phyloP scores from a whole-genome alignment of 2,888 invertebrate genomes.

The Dilophus febrilis region DNA sequence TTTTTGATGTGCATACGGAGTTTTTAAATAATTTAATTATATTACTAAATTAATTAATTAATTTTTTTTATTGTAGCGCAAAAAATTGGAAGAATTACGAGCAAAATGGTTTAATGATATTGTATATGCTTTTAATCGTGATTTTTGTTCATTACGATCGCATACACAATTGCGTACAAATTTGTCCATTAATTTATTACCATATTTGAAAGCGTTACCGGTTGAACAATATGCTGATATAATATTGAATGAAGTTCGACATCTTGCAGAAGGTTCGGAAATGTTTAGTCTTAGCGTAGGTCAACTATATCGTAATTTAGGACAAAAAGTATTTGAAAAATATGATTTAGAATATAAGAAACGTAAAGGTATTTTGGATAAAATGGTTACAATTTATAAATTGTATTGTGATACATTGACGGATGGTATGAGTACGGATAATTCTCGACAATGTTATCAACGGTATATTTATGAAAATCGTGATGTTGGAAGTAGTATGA shows the following conservation, averaged over 20 bases:
- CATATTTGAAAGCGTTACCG: conserved; percentile 50
- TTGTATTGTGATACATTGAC: conserved; percentile 50
- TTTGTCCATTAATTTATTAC: conserved; percentile 43
- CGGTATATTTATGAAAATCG: conserved; percentile 35
- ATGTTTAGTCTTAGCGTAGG: conserved; percentile 56
- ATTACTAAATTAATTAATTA: conserved; percentile 1
- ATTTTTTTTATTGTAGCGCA: conserved; percentile 33
- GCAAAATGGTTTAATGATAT: conserved; percentile 48
- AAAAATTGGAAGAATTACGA: conserved; percentile 42
- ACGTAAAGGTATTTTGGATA: conserved; percentile 45
- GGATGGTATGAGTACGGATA: conserved; percentile 29
- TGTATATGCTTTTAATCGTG: conserved; percentile 45
- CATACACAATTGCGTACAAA: conserved; percentile 37
- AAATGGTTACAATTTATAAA: conserved; percentile 41
- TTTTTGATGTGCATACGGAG: too few relatives aligned
- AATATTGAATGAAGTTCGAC: conserved; percentile 50
- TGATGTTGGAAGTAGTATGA: conserved; percentile 38
- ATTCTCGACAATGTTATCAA: conserved; percentile 60
- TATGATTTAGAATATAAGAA: conserved; percentile 49
- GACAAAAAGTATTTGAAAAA: conserved; percentile 47
- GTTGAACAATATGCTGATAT: conserved; percentile 41
- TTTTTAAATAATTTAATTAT: too few relatives aligned
- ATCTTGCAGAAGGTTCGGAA: conserved; percentile 59
- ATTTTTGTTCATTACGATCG: conserved; percentile 45
- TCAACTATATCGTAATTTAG: conserved; percentile 46